Base-by-base conservation (phyloP, 35 echinoderm and acorn worm genomes). In the Diadema setosum region DNA sequence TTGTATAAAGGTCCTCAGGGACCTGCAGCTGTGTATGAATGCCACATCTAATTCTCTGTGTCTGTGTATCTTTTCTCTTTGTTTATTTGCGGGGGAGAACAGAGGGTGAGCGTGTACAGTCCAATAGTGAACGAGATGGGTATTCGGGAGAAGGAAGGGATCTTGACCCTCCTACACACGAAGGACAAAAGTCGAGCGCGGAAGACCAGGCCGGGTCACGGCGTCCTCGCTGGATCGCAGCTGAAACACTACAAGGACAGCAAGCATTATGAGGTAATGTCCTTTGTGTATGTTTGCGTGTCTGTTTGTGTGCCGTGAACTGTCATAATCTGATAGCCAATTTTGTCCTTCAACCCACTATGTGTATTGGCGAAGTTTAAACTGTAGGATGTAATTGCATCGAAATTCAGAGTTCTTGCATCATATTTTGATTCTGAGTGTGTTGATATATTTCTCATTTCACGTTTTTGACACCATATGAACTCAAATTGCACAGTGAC, bases 191-290 rank as follows among this genome's bases (percentile, higher is more conserved):
- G 39, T n/a, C 33, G 18, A 5, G 5, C 24, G 40, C 39, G 44
- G 35, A 78, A 78, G 20, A 3, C 27, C 20, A 26, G 73, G 12
- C 73, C 33, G 0, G 73, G 73, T 14, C 37, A 78, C 40, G 73
- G 21, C 3, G 73, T 78, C 33, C 8, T 78, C 27, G 35, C 33
- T 4, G 73, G 73, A 35, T 78, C 73, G 44, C 73, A 78, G 37
- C 73, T 78, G 34, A 78, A 78, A 44, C 44, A 42, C 40, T 78
- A 78, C 73, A 78, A 78, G 5, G 73, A 78, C 37, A 34, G 44
- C 73, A 78, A 78, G 73, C 36, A 78, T 36, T 78, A 17, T 78
- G 73, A 78, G 73, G 73, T 67, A 78, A 0, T 41, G n/a, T n/a
- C n/a, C n/a, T n/a, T n/a, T n/a, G n/a, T n/a, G n/a, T n/a, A n/a